phyloP scores from a whole-genome alignment of 2,888 invertebrate genomes.

The Morinoia aosen region DNA sequence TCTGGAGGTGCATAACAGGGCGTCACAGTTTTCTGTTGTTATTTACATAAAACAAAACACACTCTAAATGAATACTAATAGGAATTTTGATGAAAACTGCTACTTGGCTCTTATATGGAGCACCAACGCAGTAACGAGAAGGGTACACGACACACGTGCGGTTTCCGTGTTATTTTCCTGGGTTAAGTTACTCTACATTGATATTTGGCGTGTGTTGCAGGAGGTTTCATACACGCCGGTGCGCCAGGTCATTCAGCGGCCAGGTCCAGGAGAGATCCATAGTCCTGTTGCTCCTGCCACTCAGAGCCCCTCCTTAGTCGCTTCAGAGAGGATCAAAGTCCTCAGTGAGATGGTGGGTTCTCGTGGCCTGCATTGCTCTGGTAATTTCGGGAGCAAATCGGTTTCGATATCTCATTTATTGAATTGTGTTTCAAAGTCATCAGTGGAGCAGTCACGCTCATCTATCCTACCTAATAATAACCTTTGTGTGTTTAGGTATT shows the following conservation, averaged over 20 bases:
- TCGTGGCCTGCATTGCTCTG: background rate
- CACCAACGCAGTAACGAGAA: too few species aligned
- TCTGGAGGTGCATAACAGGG: too few species aligned
- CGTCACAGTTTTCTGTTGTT: too few species aligned
- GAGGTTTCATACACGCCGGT: constrained; percentile 66
- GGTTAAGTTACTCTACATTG: background rate
- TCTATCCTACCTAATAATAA: too few species aligned
- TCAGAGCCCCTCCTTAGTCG: constrained; percentile 63
- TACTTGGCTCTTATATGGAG: too few species aligned
- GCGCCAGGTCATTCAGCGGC: constrained; percentile 60
- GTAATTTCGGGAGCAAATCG: constrained; percentile 32
- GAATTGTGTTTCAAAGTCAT: too few species aligned
- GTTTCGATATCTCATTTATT: background rate
- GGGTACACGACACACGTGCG: too few species aligned
- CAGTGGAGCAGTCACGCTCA: too few species aligned
- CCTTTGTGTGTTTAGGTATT: too few species aligned
- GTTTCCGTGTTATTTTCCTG: background rate
- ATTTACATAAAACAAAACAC: too few species aligned
- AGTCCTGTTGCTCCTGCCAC: constrained; percentile 58
- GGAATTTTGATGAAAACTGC: too few species aligned
- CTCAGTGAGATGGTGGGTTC: constrained; percentile 77
- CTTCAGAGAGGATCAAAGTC: constrained; percentile 71
- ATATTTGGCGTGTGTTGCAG: constrained; percentile 22
- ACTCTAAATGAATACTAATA: too few species aligned
- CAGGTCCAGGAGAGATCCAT: constrained; percentile 54